Evolutionary conservation across 2,797 vertebrate species (phyloP).

Genomic region (Pseudomugil gertrudae): DNA sequence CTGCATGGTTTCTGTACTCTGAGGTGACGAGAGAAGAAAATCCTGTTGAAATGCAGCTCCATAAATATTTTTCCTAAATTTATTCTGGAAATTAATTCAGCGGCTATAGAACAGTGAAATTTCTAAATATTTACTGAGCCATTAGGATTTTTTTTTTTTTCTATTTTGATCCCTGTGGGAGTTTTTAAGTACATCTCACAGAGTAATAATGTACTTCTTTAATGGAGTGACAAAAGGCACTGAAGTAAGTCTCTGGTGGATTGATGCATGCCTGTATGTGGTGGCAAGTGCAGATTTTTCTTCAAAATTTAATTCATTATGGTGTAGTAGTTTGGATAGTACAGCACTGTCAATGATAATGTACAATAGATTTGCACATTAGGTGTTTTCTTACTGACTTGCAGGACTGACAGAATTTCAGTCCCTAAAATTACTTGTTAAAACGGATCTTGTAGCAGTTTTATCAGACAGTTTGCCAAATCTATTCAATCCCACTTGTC

Average conservation of each 20-base stretch:
- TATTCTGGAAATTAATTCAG: constrained; percentile 62
- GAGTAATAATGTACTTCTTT: constrained; percentile 43
- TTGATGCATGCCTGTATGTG: neutral
- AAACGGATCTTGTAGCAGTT: constrained; percentile 39
- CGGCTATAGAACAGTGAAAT: constrained; percentile 30
- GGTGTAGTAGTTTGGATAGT: constrained; percentile 23
- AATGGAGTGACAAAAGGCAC: constrained; percentile 42
- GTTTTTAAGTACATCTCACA: constrained; percentile 10
- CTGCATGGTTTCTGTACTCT: constrained; percentile 48
- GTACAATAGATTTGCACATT: constrained; percentile 21
- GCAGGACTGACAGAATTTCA: constrained; percentile 22
- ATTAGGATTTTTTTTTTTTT: constrained; percentile 8
- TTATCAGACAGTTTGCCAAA: constrained; percentile 56
- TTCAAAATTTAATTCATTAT: constrained; percentile 29
- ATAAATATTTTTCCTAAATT: constrained; percentile 49
- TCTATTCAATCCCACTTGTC: constrained; percentile 72
- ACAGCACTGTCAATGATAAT: constrained; percentile 33
- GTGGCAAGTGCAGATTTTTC: constrained; percentile 24
- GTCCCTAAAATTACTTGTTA: constrained; percentile 30
- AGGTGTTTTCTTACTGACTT: constrained; percentile 22
- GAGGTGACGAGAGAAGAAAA: constrained; percentile 62
- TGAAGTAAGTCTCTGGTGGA: constrained; percentile 25
- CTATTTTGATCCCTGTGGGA: neutral
- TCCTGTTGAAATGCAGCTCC: constrained; percentile 58
- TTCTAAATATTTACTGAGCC: constrained; percentile 39